These are phyloP conservation scores for Crocuta crocuta DNA, from an alignment of 2,113 vertebrate genomes.

Conservation along the genomic window DNA sequence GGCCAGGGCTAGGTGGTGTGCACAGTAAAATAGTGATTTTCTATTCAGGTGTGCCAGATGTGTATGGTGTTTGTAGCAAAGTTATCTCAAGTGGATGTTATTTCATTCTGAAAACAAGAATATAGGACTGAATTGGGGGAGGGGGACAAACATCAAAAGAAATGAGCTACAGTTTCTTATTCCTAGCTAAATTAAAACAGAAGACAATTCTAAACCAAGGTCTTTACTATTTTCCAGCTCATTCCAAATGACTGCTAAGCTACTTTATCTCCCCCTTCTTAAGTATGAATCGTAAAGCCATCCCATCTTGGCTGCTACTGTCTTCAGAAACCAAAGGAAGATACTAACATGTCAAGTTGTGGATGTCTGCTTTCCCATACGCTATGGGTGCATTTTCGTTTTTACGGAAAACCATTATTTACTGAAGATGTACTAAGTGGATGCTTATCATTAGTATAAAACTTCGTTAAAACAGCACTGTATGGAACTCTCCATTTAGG, in stretches of 20 bases:
- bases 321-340: slow-evolving; percentile 32
- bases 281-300: background rate
- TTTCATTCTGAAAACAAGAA: slow-evolving; percentile 39
- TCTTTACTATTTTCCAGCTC: slow-evolving; percentile 40
- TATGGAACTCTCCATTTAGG: background rate
- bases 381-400: slow-evolving; percentile 9
- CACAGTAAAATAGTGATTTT: background rate
- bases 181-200: background rate
- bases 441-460: slow-evolving; percentile 23
- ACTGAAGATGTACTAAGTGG: background rate
- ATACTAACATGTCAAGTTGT: background rate
- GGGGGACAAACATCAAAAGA: background rate
- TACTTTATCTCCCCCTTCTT: slow-evolving; percentile 42
- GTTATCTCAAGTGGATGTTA: background rate
- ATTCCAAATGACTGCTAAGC: background rate
- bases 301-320: background rate
- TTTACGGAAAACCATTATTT: slow-evolving; percentile 33
- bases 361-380: background rate
- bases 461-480: background rate
- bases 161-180: background rate
- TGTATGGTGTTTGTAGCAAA: background rate
- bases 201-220: slow-evolving; percentile 21
- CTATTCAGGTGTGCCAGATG: background rate
- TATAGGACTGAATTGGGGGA: background rate
- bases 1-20: background rate